Conservation (phyloP, 2,797 vertebrate species). For the Karalla daura region DNA sequence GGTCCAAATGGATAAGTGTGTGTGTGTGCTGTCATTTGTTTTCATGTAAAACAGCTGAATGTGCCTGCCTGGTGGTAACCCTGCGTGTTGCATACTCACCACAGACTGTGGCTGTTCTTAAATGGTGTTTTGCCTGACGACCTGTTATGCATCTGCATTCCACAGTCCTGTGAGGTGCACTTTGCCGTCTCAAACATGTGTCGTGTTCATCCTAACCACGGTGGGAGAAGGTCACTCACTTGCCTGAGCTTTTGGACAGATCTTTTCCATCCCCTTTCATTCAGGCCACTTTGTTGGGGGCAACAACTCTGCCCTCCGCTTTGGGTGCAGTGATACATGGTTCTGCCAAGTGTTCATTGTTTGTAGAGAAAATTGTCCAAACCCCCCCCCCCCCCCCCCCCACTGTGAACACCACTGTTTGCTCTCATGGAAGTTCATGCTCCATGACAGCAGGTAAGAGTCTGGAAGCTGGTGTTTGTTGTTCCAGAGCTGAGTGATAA, state of each 20-base stretch:
- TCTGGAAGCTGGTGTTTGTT: neutral
- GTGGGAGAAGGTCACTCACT: slow-evolving; percentile 5
- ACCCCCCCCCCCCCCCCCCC: neutral
- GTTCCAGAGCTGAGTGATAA: neutral
- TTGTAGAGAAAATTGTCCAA: slow-evolving; percentile 20
- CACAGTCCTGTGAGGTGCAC: slow-evolving; percentile 38
- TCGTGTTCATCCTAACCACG: slow-evolving; percentile 25
- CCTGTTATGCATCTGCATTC: slow-evolving; percentile 58
- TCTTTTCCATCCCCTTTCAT: neutral
- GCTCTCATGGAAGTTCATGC: slow-evolving; percentile 16
- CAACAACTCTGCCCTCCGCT: neutral
- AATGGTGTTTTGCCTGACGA: slow-evolving; percentile 53
- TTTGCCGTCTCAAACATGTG: slow-evolving; percentile 32
- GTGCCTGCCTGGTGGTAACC: slow-evolving; percentile 32
- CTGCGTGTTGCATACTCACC: slow-evolving; percentile 48
- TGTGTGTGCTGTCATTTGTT: slow-evolving; percentile 35
- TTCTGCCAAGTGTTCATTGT: neutral
- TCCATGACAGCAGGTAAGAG: slow-evolving; percentile 15
- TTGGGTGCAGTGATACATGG: neutral
- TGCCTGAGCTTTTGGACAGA: slow-evolving; percentile 3
- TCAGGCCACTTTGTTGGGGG: neutral
- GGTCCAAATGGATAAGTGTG: slow-evolving; percentile 33
- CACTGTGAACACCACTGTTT: neutral
- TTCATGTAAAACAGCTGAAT: slow-evolving; percentile 31
- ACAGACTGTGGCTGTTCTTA: slow-evolving; percentile 49